Base-by-base conservation (phyloP, 2,888 invertebrate species). In the Carabus problematicus region DNA sequence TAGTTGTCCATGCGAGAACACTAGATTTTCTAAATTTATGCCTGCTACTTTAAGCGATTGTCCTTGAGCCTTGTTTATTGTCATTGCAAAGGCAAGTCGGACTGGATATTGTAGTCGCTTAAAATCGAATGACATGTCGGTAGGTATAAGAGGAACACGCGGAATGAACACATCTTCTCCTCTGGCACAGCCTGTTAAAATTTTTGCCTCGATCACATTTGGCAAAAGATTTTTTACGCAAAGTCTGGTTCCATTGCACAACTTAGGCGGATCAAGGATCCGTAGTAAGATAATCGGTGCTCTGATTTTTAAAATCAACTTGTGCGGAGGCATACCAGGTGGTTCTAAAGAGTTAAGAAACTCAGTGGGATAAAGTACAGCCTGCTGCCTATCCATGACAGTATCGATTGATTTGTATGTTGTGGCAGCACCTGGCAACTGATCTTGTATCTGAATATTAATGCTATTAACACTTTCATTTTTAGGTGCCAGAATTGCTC, bases 51-150 rank as follows among this genome's bases (percentile, higher is more conserved):
- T 72, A 12, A 75, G 70, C 7, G 73, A 71, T 56, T 78, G 78
- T 0, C 79, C 79, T 63, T 78, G 79, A 2, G 77, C 72, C 64
- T 79, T 72, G 62, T 74, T 72, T 11, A 73, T 72, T 4, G 72
- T 70, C 71, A 72, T 71, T 7, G 75, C 76, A 72, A 74, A 79
- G 8, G 76, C 75, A 1, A 75, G 43, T 19, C 73, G 72, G 0
- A 80, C 42, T 1, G 76, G 76, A 71, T 76, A 77, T 68, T 77
- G 76, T 6, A 72, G 55, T 40, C 75, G 56, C 52, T 67, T 72
- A 29, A 77, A 70, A 8, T 64, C 42, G 47, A 77, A 74, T 1
- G 72, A 74, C 3, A 72, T 49, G 43, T 73, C 71, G 2, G 45
- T 9, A 29, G 72, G 69, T 8, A 71, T 72, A 12, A 76, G 12